phyloP scores from a whole-genome alignment of 2,797 vertebrate genomes.

The Amniataba percoides region DNA sequence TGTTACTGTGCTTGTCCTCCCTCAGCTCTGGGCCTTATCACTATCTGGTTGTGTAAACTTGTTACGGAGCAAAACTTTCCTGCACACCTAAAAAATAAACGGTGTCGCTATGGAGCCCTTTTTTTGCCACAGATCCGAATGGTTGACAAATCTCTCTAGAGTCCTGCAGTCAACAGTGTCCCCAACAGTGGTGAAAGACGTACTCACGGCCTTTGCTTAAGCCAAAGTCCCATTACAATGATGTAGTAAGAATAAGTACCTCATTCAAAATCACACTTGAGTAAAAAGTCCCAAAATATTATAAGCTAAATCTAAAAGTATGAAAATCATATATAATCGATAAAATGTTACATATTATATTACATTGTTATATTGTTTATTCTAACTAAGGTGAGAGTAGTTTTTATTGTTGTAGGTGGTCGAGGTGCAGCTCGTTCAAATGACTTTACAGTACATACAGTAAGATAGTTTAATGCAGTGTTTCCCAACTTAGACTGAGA shows the following conservation, averaged over 20 bases:
- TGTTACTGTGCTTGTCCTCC: conserved; percentile 44
- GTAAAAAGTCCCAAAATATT: background rate
- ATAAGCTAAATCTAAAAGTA: background rate
- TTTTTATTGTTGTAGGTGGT: background rate
- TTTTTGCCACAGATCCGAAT: conserved; percentile 18
- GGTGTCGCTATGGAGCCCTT: background rate
- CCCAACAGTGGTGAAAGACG: background rate
- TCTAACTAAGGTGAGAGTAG: background rate
- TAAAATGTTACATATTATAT: background rate
- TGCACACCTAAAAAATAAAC: conserved; percentile 5
- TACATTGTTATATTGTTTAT: background rate
- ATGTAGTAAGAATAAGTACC: no score
- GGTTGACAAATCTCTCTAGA: conserved; percentile 12
- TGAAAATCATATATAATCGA: background rate
- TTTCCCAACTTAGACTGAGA: background rate
- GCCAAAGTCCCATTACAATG: background rate
- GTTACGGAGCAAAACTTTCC: conserved; percentile 27
- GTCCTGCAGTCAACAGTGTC: background rate
- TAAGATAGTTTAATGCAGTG: background rate
- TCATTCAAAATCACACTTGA: no score
- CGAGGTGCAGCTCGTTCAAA: background rate
- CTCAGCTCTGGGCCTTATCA: conserved; percentile 33
- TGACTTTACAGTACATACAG: background rate
- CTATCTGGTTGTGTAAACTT: conserved; percentile 59
- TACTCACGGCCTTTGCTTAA: background rate